Base-by-base conservation (phyloP, 2,888 invertebrate genomes). In the Prosapia bicincta region DNA sequence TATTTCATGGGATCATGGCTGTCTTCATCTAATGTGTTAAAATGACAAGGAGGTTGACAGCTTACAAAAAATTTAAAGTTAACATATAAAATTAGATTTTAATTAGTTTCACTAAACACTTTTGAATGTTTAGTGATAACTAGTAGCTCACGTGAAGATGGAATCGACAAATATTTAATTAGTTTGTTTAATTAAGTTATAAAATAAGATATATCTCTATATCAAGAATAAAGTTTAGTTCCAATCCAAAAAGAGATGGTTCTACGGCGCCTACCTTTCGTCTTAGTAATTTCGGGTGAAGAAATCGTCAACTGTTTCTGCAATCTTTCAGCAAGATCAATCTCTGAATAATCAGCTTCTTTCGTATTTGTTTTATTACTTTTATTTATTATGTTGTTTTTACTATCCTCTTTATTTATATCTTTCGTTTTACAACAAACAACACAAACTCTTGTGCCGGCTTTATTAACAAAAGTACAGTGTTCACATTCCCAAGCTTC, bases 381-480 rank as follows among this genome's bases (percentile, higher is more conserved):
- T 26, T 20, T 54, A 20, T 15, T n/a, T n/a, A n/a, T n/a, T 66
- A 9, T 20, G 23, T 66, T 26, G 23, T 6, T 32, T 43, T 32
- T 23, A 26, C 13, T 1, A 28, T 66, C 3, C 15, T 38, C 67
- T 67, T 72, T 72, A 23, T 25, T 28, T 38, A 38, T 5, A 6
- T 54, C 20, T 26, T 65, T 66, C 0, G 96, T 96, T 83, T 95
- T 95, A 83, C 96, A 96, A 83, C 96, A 97, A 71, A 96, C 90
- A 15, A 89, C 88, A 83, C 96, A 96, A 54, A 96, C 93, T 81
- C 92, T 90, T 0, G 91, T 90, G 24, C 92, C 92, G 0, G 92
- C 86, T 78, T 93, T 92, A 83, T 97, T 97, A 2, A 95, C 92
- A 83, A 91, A 96, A 0, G 96, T 97, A 83, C 96, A 97, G 82